phyloP scores from a whole-genome alignment of 2,797 vertebrate genomes.

The Ambastaia sidthimunki region DNA sequence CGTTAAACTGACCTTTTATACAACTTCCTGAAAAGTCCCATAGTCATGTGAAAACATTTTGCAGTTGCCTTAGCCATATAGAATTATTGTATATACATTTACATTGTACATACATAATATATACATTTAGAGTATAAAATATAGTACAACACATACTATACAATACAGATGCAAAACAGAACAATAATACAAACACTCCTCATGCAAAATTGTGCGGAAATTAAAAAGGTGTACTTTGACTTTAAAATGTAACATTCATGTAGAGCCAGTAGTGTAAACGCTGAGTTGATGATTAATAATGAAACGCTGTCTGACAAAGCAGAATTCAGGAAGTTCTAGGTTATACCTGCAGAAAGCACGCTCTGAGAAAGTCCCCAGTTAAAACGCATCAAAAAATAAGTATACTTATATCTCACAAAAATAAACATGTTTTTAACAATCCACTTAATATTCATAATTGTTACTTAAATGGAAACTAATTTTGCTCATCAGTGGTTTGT shows the following conservation, averaged over 20 bases:
- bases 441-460: not conserved
- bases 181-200: not conserved
- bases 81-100: not conserved
- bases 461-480: not conserved
- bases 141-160: too few species aligned
- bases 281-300: constrained; percentile 67
- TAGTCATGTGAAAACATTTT: not conserved
- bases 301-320: constrained; percentile 51
- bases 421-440: constrained; percentile 6
- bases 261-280: not conserved
- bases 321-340: constrained; percentile 62
- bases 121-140: too few species aligned
- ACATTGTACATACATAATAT: too few species aligned
- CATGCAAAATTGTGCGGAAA: not conserved
- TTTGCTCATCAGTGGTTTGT: not conserved
- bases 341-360: constrained; percentile 55
- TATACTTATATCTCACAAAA: not conserved
- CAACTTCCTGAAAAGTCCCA: constrained; percentile 12
- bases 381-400: not conserved
- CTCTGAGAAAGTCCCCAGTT: constrained; percentile 44
- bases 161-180: not conserved
- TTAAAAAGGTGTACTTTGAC: not conserved
- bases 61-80: not conserved
- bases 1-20: not conserved
- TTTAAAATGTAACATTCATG: not conserved